Conservation (phyloP, 2,888 invertebrate genomes). For the Drosophila colorata region DNA sequence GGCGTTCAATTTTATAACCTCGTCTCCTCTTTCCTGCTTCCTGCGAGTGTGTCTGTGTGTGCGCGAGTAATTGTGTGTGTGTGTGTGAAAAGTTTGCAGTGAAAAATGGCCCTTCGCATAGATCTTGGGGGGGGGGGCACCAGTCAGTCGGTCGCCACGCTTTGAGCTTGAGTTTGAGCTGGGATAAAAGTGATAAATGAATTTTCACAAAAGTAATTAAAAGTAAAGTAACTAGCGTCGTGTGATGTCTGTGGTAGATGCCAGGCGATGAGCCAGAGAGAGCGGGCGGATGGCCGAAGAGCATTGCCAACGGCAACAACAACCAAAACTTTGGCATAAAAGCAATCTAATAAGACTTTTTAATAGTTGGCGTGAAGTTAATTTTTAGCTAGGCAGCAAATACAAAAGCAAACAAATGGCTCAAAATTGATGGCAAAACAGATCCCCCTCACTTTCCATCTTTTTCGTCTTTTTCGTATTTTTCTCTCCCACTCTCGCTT, state of each 20-base stretch:
- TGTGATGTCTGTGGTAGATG: slow-evolving; percentile 71
- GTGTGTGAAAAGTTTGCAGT: slow-evolving; percentile 72
- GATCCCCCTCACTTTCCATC: background rate
- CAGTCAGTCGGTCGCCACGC: slow-evolving; percentile 50
- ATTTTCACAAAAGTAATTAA: slow-evolving; percentile 82
- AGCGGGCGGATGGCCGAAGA: background rate
- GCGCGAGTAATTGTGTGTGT: slow-evolving; percentile 20
- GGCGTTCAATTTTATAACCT: slow-evolving; percentile 79
- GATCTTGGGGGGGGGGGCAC: slow-evolving; percentile 50
- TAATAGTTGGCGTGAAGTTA: slow-evolving; percentile 71
- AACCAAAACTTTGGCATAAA: slow-evolving; percentile 72
- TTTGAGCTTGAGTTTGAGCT: slow-evolving; percentile 61
- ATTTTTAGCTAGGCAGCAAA: slow-evolving; percentile 51
- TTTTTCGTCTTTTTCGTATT: background rate
- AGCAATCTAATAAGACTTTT: slow-evolving; percentile 81
- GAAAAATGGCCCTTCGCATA: slow-evolving; percentile 75
- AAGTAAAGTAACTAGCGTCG: slow-evolving; percentile 80
- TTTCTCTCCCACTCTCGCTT: background rate
- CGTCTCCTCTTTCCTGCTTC: slow-evolving; percentile 1
- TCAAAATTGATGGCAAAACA: slow-evolving; percentile 51
- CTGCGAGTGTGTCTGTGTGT: slow-evolving; percentile 8
- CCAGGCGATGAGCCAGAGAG: background rate
- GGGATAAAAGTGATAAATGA: slow-evolving; percentile 82
- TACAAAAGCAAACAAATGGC: slow-evolving; percentile 52
- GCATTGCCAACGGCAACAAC: slow-evolving; percentile 43